phyloP scores from a whole-genome alignment of 2,113 vertebrate genomes.

The Pseudopodoces humilis region DNA sequence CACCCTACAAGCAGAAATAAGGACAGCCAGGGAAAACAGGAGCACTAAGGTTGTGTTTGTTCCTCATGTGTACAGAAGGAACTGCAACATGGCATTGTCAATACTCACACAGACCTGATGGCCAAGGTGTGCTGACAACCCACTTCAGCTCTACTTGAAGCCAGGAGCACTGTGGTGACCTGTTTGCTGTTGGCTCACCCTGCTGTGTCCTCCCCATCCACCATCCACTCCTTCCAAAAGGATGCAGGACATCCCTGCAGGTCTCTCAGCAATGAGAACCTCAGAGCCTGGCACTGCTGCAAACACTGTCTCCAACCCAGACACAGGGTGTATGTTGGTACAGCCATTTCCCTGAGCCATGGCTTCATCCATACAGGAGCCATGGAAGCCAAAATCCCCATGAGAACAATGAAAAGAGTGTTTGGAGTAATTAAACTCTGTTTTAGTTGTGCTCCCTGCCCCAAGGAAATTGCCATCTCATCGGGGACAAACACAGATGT shows the following conservation, averaged over 20 bases:
- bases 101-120: not conserved
- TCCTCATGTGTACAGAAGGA: not conserved
- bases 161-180: not conserved
- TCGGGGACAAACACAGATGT: not conserved
- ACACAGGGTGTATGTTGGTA: not conserved
- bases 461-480: not conserved
- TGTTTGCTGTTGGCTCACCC: not conserved
- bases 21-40: not conserved
- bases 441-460: not conserved
- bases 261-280: fast-evolving
- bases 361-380: not conserved
- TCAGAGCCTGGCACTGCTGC: not conserved
- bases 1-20: not conserved
- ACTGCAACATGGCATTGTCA: not conserved
- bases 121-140: not conserved
- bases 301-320: not conserved
- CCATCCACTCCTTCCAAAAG: not conserved
- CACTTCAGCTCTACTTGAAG: not conserved
- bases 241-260: not conserved
- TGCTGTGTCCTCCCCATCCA: not conserved
- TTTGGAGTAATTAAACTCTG: not conserved
- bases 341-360: not conserved
- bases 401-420: not conserved
- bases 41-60: not conserved
- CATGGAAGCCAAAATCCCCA: not conserved